Base-by-base conservation (phyloP, 2,113 vertebrate species). In the Amia ocellicauda region DNA sequence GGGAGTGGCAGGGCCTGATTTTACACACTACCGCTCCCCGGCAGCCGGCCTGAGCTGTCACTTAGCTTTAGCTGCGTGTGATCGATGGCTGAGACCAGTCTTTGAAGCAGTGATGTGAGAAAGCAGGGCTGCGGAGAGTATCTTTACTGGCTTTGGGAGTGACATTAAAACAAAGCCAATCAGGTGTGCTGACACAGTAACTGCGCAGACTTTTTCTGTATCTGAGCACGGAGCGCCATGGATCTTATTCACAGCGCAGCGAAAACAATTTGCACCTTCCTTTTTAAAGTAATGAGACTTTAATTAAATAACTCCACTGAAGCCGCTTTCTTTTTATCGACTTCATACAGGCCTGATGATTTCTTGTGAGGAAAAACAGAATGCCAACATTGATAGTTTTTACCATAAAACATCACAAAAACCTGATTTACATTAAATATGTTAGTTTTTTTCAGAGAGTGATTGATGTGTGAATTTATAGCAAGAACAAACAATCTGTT, bases 301-400 rank as follows among this genome's bases (percentile, higher is more conserved):
- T 63, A 50, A 68, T 42, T 10, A 58, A 68, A 56, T 58, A 28
- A 43, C 11, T 26, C 4, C n/a, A 19, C n/a, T n/a, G n/a, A n/a
- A 16, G 22, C n/a, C 61, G 51, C 27, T 0, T 51, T 57, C 50
- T 63, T 53, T 29, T 51, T 31, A 28, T 23, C 49, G 60, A 23
- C 42, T 68, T 20, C 57, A 53, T 58, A 51, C 31, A 41, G 36
- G 19, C 22, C 45, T 68, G 58, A 63, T 58, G 53, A 52, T 57
- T 68, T 63, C 60, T 42, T 52, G 49, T 68, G 57, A 68, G 49
- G 26, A 55, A 36, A 50, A 41, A n/a, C 51, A 56, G 49, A 40
- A 49, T n/a, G 19, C 58, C 49, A 68, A 41, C 60, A 58, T 31
- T 58, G 60, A 57, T 41, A 43, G 49, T 36, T 58, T 40, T 31